Conservation (phyloP, 2,888 invertebrate genomes). For the Lapara coniferarum region DNA sequence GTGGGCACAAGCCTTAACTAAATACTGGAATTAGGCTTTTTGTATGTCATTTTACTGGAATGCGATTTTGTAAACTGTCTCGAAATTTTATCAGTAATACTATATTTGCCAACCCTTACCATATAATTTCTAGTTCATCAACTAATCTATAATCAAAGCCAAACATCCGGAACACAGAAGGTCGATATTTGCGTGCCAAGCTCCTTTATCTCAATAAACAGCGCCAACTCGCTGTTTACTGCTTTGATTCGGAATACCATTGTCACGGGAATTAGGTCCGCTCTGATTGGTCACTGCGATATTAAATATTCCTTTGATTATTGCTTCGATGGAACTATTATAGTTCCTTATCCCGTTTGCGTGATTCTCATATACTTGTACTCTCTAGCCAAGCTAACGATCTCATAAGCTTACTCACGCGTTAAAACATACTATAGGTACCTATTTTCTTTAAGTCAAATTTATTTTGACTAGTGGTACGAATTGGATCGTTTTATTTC, state of each 20-base stretch:
- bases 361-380: no score
- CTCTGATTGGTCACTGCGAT: neutral
- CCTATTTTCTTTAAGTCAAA: no score
- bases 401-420: no score
- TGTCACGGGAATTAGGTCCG: neutral
- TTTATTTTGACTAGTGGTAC: no score
- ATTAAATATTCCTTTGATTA: neutral
- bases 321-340: neutral
- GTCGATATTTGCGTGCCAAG: neutral
- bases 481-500: no score
- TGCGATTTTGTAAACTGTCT: no score
- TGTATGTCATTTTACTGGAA: no score
- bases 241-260: neutral
- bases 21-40: no score
- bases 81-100: no score
- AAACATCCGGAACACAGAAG: neutral
- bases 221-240: neutral
- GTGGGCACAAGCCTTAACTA: no score
- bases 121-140: neutral
- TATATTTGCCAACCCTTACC: neutral
- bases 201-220: neutral
- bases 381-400: no score
- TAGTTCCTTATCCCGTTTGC: neutral
- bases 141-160: neutral
- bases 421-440: no score